Base-by-base conservation (phyloP, 1,140 invertebrate genomes). In the Potamilus streckersoni region DNA sequence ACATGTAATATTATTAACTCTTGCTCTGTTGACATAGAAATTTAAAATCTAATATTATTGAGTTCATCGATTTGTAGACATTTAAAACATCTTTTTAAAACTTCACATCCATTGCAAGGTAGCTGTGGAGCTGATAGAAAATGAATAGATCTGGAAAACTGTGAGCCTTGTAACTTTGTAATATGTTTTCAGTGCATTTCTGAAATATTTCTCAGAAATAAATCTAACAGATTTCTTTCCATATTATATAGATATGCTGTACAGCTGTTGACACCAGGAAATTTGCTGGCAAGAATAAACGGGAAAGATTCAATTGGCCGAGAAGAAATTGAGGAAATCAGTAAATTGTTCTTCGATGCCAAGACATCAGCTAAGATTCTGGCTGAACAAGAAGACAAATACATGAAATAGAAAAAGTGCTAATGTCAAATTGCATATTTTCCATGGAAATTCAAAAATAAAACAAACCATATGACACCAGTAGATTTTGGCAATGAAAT, bases 361-460 rank as follows among this genome's bases (percentile, higher is more conserved):
- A 99, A 99, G 91, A 94, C 96, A 31, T 99, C 97, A 1, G 96
- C 97, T 0, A 95, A 96, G 89, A 95, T 98, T 84, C 91, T 99
- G 55, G 93, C 94, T 1, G 94, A 97, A 87, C 93, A 98, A 84
- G 93, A 94, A 83, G 95, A 97, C 82, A 97, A 98, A 91, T 99
- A 93, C 91, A 97, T 99, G 95, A 94, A 89, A 79, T 90, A 84
- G 77, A 74, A 15, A 38, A 38, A 56, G 23, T 38, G 8, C 38
- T 8, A 38, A 38, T 69, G 60, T 8, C 13, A 61, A 17, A 17
- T 61, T 38, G 38, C 38, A 38, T 8, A 38, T 38, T 4, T 6
- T 38, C 38, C 4, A 38, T 38, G 38, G 38, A 38, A 38, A 38
- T 8, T 38, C 8, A 8, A 38, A 38, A 8, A 6, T 2, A 3